Evolutionary conservation across 92 coral and sea anemone genomes (phyloP).

Genomic region (Ricordea florida): DNA sequence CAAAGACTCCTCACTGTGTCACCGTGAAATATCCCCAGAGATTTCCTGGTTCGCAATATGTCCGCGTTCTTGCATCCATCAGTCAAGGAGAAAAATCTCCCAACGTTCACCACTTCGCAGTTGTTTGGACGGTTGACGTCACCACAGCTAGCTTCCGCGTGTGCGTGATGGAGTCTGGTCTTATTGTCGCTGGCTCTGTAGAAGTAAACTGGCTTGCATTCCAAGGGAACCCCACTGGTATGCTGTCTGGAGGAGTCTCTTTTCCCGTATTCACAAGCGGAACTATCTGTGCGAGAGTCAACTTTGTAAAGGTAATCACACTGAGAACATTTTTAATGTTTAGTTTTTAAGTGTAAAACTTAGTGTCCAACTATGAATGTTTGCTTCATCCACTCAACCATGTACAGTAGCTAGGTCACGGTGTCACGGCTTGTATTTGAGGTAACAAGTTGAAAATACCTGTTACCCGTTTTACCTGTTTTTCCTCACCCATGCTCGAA

Average conservation of each 20-base stretch:
- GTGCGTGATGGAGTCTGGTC: constrained; percentile 42
- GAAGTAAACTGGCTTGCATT: constrained; percentile 43
- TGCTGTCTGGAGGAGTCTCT: constrained; percentile 23
- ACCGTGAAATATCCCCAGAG: constrained; percentile 5
- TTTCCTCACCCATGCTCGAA: no score
- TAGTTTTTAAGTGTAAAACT: no score
- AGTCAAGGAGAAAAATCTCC: constrained; percentile 19
- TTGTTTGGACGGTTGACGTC: constrained; percentile 35
- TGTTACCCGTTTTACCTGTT: no score
- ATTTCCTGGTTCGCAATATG: constrained; percentile 6
- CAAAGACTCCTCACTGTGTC: not conserved
- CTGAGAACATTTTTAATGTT: no score
- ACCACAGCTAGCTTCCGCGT: constrained; percentile 26
- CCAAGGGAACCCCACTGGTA: constrained; percentile 40
- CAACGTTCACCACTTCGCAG: constrained; percentile 32
- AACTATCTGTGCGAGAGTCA: constrained; percentile 34
- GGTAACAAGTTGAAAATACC: no score
- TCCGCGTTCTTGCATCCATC: constrained; percentile 24
- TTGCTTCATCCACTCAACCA: no score
- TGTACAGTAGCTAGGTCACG: no score
- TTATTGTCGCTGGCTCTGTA: constrained; percentile 27
- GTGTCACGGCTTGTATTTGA: no score
- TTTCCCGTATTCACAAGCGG: constrained; percentile 42
- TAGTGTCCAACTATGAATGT: no score
- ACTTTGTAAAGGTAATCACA: constrained; percentile 36